Evolutionary conservation across 2,113 vertebrate species (phyloP).

Genomic region (Cavia porcellus): DNA sequence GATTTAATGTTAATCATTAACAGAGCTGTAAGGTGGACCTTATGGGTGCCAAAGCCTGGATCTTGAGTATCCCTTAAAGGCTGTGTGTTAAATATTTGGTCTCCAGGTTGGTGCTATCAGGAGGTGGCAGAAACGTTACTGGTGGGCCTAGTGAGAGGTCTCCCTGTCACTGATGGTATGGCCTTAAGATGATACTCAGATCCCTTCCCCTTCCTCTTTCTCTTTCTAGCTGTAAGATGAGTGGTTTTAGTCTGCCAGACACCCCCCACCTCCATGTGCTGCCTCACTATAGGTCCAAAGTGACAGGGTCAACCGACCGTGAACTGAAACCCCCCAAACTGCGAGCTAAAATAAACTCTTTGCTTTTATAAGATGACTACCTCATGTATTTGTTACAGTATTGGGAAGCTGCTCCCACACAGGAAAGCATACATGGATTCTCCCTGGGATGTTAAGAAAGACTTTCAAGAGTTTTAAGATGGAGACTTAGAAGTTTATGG

Average conservation of each 20-base stretch:
- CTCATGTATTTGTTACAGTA: not conserved
- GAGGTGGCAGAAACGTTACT: not conserved
- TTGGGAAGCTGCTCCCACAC: no score
- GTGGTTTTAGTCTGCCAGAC: no score
- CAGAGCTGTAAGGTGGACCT: not conserved
- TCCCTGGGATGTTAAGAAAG: not conserved
- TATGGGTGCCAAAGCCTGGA: not conserved
- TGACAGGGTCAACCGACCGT: not conserved
- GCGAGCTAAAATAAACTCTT: not conserved
- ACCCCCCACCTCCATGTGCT: not conserved
- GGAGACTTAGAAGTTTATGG: not conserved
- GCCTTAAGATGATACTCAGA: not conserved
- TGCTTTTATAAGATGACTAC: not conserved
- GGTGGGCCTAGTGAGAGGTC: not conserved
- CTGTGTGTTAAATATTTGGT: not conserved
- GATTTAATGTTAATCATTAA: not conserved
- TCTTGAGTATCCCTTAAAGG: not conserved
- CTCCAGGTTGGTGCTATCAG: not conserved
- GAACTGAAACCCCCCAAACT: not conserved
- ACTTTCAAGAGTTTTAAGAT: not conserved
- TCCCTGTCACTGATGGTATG: fast-evolving
- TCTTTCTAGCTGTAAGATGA: not conserved
- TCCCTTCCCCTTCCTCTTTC: not conserved
- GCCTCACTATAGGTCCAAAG: not conserved
- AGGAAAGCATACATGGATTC: not conserved